Evolutionary conservation across 2,888 invertebrate genomes (phyloP).

Genomic region (Lochmaea crataegi): DNA sequence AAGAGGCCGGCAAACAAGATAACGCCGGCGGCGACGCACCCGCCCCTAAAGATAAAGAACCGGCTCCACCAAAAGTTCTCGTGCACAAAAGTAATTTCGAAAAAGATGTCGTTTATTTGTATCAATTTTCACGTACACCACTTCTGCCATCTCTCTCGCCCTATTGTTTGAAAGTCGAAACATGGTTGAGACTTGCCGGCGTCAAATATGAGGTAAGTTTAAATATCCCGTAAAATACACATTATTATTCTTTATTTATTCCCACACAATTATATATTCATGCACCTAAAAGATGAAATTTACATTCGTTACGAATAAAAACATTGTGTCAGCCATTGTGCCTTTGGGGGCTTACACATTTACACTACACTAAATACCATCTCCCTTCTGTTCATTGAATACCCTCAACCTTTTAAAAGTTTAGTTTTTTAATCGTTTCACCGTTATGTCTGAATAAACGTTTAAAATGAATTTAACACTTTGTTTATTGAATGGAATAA

Average conservation of each 20-base stretch:
- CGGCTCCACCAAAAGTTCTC: constrained; percentile 78
- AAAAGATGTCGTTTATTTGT: constrained; percentile 93
- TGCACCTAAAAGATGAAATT: not conserved
- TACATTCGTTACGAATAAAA: not conserved
- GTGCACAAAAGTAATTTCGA: constrained; percentile 91
- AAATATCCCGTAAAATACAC: not conserved
- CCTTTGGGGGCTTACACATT: not conserved
- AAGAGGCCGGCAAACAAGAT: constrained; percentile 63
- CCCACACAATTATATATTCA: not conserved
- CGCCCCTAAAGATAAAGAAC: constrained; percentile 70
- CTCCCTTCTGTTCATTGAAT: not conserved
- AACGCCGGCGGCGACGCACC: constrained; percentile 67
- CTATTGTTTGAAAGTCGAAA: constrained; percentile 95
- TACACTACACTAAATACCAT: not conserved
- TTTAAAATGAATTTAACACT: not conserved
- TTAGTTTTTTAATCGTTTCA: not conserved
- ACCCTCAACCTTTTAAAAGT: not conserved
- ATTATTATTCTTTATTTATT: not conserved
- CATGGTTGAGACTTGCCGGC: constrained; percentile 91
- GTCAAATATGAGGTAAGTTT: constrained; percentile 91
- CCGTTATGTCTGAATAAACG: not conserved
- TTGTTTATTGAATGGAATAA: not conserved
- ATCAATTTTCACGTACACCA: constrained; percentile 93
- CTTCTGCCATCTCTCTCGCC: constrained; percentile 91
- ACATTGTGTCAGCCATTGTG: constrained; percentile 18